Evolutionary conservation across 23 tunicate species (phyloP), one percentile per base, ranked within the genome.

Genomic region (Halocynthia roretzi): DNA sequence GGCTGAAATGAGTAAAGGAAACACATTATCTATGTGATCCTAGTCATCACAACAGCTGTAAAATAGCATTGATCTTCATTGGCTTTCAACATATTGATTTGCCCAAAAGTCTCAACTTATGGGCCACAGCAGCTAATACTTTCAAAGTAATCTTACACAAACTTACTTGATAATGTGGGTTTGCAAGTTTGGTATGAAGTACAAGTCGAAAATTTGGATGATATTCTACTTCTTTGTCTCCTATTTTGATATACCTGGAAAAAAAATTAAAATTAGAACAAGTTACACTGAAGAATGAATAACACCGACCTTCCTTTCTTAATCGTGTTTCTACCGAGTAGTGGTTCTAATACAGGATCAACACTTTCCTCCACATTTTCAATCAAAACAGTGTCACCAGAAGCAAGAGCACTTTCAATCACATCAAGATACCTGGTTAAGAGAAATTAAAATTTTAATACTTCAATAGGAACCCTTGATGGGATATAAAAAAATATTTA

Each of bases 161-260:
- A 57, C 51, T 68, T 71, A 92, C 98, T 80, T 92, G 99, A 67
- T 96, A 96, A 75, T 96, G 99, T 7, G 99, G 99, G 52, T 96
- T 96, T 55, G 96, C 99, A 7, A 96, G 91, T 71, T 96, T 96
- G 7, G 99, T 89, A 68, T 96, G 99, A 4, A 96, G 70, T 19
- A 96, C 86, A 8, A 96, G 95, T 67, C 87, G 71, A 71, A 96
- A 96, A 17, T 86, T 64, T 10, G 99, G 99, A 79, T 89, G 89
- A 57, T 96, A 96, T 77, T 87, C 93, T 44, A 85, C 88, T 68
- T 96, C 99, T 62, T 96, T 96, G 83, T 96, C 99, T 12, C 99
- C 99, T 5, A 96, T 96, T 77, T 86, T 96, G 22, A 96, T 96
- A 75, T 80, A 96, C 60, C 93, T 92, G 71, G 6, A 83, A 55